A percentile compares a stretch with the other conserved stretches of the same genome.
These are phyloP conservation scores for Cephonodes hylas DNA, from an alignment of 2,888 invertebrate species.

Conservation along the genomic window DNA sequence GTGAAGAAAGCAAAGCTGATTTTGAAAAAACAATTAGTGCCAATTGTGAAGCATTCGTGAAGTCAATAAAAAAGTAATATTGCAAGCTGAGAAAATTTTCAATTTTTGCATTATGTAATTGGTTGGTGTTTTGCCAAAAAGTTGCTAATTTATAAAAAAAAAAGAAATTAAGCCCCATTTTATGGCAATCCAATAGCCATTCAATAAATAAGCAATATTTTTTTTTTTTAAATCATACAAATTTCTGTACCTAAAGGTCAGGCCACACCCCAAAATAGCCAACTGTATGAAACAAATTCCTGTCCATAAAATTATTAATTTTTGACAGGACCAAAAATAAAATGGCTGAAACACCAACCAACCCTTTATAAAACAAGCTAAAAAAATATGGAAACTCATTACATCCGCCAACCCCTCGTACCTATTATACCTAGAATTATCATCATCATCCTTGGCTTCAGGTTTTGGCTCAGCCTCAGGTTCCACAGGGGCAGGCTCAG, in stretches of 20 bases:
- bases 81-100: background rate
- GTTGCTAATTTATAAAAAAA: background rate
- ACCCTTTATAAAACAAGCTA: background rate
- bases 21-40: constrained; percentile 8
- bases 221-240: too few relatives aligned
- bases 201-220: too few relatives aligned
- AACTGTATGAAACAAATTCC: background rate
- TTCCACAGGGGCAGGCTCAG: constrained; percentile 66
- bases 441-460: constrained; percentile 88
- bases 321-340: background rate
- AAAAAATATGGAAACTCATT: constrained; percentile 58
- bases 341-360: constrained; percentile 10
- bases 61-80: constrained; percentile 9
- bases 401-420: constrained; percentile 82
- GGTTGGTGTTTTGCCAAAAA: background rate
- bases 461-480: constrained; percentile 65
- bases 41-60: constrained; percentile 7
- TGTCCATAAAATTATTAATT: background rate
- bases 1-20: constrained; percentile 18
- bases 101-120: background rate
- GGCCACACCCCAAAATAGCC: background rate
- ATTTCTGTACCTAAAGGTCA: too few relatives aligned
- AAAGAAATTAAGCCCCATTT: too few relatives aligned
- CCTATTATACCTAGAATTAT: constrained; percentile 92
- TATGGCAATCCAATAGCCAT: too few relatives aligned